Evolutionary conservation across 92 coral and sea anemone species (phyloP).

Genomic region (Siderastrea radians): DNA sequence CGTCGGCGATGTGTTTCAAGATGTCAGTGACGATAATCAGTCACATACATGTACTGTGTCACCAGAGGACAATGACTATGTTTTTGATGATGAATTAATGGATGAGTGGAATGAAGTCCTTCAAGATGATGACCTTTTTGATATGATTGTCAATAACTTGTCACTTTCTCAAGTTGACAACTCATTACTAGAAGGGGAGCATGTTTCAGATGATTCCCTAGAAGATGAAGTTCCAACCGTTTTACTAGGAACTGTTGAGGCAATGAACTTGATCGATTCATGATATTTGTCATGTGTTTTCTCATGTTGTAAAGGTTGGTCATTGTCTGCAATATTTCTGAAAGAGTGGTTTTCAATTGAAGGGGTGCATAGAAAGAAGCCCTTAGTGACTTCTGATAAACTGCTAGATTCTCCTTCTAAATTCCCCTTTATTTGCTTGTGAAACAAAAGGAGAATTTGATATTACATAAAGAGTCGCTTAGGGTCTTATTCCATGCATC

Average conservation of each 20-base stretch:
- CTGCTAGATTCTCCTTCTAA: neutral
- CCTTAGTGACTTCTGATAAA: neutral
- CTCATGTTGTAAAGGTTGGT: too few relatives aligned
- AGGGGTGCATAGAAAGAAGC: neutral
- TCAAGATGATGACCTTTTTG: slow-evolving; percentile 59
- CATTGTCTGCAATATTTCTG: neutral
- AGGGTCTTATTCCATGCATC: neutral
- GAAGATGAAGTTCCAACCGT: slow-evolving; percentile 10
- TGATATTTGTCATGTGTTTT: neutral
- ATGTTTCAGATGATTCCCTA: neutral
- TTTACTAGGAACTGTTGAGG: slow-evolving; percentile 42
- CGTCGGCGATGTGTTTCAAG: slow-evolving; percentile 42
- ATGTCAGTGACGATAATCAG: slow-evolving; percentile 28
- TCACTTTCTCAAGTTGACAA: slow-evolving; percentile 21
- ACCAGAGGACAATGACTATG: slow-evolving; percentile 18
- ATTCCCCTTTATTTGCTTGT: too few relatives aligned
- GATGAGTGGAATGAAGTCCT: slow-evolving; percentile 76
- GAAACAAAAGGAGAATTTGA: neutral
- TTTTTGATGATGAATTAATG: slow-evolving; percentile 75
- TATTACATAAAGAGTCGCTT: neutral
- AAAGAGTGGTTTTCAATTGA: neutral
- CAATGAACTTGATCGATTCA: neutral
- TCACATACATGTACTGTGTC: neutral
- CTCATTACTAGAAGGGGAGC: slow-evolving; percentile 24
- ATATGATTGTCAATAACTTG: neutral